Conservation (phyloP, 2,888 invertebrate genomes). For the Netelia melanura region DNA sequence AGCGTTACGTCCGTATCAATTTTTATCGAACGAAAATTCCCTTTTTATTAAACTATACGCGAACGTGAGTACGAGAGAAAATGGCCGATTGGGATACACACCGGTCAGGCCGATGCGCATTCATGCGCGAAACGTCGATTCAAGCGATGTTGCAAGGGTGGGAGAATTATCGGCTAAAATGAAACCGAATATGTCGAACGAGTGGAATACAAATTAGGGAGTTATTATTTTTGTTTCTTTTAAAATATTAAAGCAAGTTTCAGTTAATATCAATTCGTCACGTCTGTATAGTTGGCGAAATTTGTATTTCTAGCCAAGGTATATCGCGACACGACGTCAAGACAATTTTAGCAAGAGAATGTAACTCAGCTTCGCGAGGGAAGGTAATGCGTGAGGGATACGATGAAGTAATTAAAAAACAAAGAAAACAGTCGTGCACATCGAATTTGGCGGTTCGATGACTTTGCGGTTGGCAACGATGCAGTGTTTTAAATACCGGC, state of each 20-base stretch:
- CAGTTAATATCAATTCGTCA: too few species aligned
- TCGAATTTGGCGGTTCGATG: slow-evolving; percentile 11
- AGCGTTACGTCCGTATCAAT: slow-evolving; percentile 53
- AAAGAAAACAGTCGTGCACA: neutral
- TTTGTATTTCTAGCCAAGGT: too few species aligned
- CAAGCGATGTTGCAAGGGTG: neutral
- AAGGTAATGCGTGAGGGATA: neutral
- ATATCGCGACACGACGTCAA: neutral
- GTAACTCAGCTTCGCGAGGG: neutral
- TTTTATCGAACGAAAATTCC: slow-evolving; percentile 53
- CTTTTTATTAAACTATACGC: slow-evolving; percentile 43
- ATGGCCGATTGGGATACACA: slow-evolving; percentile 40
- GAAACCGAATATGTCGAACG: neutral
- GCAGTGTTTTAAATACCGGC: slow-evolving; percentile 3
- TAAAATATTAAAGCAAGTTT: too few species aligned
- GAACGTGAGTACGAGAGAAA: slow-evolving; percentile 28
- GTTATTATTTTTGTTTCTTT: too few species aligned
- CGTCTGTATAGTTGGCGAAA: too few species aligned
- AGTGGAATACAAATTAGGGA: too few species aligned
- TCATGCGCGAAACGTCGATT: neutral
- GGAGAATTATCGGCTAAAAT: neutral
- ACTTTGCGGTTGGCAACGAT: neutral
- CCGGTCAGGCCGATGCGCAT: neutral
- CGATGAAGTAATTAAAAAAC: slow-evolving; percentile 5
- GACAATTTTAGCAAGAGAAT: neutral